Base-by-base conservation (phyloP, 2,113 vertebrate genomes). In the Carlito syrichta region DNA sequence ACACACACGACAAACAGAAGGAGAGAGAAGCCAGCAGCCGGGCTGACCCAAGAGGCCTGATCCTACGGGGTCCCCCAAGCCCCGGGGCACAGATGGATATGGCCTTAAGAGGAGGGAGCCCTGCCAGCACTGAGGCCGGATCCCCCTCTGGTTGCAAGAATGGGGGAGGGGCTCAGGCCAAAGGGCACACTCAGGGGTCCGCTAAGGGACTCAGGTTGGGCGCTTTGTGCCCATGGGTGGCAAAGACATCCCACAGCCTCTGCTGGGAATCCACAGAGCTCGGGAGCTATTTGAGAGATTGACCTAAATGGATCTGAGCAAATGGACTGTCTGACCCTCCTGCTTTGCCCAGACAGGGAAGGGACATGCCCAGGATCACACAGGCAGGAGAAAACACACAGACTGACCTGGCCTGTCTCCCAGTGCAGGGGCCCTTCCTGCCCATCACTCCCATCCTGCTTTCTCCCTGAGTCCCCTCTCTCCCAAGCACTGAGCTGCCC, bases 91-190 rank as follows among this genome's bases (percentile, higher is more conserved):
- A 6, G 71, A 73, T 66, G 89, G n/a, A 87, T 97, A 98, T 98
- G 98, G 98, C 98, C 98, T 98, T 98, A 73, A 92, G 87, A 95
- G 85, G 85, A 96, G 66, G 71, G 50, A 60, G 73, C 76, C 95
- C 82, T 91, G 74, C 43, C 45, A 30, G 95, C 79, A 71, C n/a
- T 83, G 32, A 91, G 86, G 78, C 93, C 89, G 60, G 92, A 73
- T 38, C 56, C 86, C 81, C 89, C 91, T 95, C 91, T 76, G 74
- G 84, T 69, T 94, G 89, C 13, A 87, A 93, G 86, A 79, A 68
- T 1, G 3, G 83, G 27, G 77, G 40, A 86, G 45, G 90, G 60
- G 50, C 91, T 93, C 19, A 1, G 86, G 92, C 60, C 77, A 77
- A 74, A 58, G 94, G 58, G 48, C 38, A 58, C 52, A 73, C 82